phyloP scores from a whole-genome alignment of 2,797 vertebrate genomes.

The Typhlichthys subterraneus region DNA sequence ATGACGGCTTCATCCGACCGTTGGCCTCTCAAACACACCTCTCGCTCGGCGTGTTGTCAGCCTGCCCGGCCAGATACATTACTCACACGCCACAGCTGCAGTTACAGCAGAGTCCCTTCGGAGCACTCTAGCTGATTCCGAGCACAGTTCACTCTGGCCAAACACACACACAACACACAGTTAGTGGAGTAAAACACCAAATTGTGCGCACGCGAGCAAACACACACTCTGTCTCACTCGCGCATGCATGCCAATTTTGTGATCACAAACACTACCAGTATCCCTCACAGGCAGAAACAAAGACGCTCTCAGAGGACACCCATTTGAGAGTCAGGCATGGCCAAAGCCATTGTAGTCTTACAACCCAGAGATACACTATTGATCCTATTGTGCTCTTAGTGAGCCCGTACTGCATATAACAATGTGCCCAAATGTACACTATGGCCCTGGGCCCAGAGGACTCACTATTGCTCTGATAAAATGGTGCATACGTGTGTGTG shows the following conservation, averaged over 20 bases:
- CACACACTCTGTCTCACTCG: too few relatives aligned
- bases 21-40: conserved; percentile 28
- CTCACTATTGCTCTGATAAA: too few relatives aligned
- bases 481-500: not conserved
- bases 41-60: conserved; percentile 38
- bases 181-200: too few relatives aligned
- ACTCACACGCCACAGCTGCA: conserved; percentile 37
- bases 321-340: not conserved
- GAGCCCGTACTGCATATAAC: conserved; percentile 9
- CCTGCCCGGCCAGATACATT: conserved; percentile 33
- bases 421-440: not conserved
- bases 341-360: conserved; percentile 20
- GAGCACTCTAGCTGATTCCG: conserved; percentile 5
- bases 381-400: conserved; percentile 7
- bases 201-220: too few relatives aligned
- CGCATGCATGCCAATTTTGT: too few relatives aligned
- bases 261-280: too few relatives aligned
- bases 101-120: conserved; percentile 15
- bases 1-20: conserved; percentile 47
- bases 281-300: too few relatives aligned
- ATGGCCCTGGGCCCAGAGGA: conserved; percentile 8
- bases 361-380: conserved; percentile 12
- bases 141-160: conserved; percentile 9
- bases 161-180: not conserved
- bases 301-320: not conserved